These are phyloP conservation scores for Cotesia vestalis DNA, from an alignment of 1,140 invertebrate species.

Conservation along the genomic window DNA sequence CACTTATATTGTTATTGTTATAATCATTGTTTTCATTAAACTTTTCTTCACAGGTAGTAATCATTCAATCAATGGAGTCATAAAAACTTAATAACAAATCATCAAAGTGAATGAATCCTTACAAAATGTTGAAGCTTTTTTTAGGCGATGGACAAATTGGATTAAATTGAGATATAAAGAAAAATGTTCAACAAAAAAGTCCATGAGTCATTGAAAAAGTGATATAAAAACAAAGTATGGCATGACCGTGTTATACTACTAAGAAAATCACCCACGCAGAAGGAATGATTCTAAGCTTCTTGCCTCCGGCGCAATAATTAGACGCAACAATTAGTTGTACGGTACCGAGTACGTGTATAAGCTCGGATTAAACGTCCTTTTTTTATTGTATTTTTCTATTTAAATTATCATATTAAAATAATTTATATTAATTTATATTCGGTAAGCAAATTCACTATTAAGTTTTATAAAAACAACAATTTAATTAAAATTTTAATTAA, in stretches of 20 bases:
- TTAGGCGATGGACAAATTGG: too few species aligned
- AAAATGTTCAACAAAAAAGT: not conserved
- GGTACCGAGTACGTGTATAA: constrained; percentile 51
- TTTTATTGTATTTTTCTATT: not conserved
- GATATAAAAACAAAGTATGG: constrained; percentile 16
- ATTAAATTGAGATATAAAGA: not conserved
- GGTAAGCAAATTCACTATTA: too few species aligned
- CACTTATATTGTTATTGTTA: too few species aligned
- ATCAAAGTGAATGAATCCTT: too few species aligned
- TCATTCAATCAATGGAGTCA: too few species aligned
- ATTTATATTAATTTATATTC: too few species aligned
- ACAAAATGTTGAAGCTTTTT: too few species aligned
- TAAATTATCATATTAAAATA: not conserved
- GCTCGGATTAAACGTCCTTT: not conserved
- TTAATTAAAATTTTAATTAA: too few species aligned
- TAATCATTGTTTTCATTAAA: too few species aligned
- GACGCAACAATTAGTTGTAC: constrained; percentile 57
- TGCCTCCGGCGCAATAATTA: constrained; percentile 45
- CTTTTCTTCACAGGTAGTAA: too few species aligned
- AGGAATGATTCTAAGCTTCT: constrained; percentile 14
- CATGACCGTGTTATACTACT: constrained; percentile 11
- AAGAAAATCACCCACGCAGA: constrained; percentile 21
- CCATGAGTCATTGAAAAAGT: constrained; percentile 4
- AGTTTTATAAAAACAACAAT: too few species aligned
- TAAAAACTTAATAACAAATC: too few species aligned